Base-by-base conservation (phyloP, 2,113 vertebrate genomes). In the Myxocyprinus asiaticus region DNA sequence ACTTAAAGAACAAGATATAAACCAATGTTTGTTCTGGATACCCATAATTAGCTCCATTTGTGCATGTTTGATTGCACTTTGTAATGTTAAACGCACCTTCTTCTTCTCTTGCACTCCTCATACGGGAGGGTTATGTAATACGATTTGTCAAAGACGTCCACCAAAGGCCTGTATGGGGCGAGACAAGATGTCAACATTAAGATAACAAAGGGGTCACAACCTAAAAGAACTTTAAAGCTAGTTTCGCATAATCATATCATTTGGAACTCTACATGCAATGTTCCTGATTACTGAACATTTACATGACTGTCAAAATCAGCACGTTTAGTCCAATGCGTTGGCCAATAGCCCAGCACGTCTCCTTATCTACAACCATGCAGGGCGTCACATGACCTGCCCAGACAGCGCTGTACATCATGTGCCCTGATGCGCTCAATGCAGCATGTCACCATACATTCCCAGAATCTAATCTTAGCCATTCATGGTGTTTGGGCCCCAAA, bases 111-210 rank as follows among this genome's bases (percentile, higher is more conserved):
- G 90, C 93, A 94, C 88, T 94, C 93, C 5, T 93, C 92, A 1
- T 94, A 94, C 9, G 94, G 91, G 77, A 94, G 85, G 0, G 84
- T 74, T 77, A 94, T 92, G 86, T 90, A 94, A 67, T 91, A 95
- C 66, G 85, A 87, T 71, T 92, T 93, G 79, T 90, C 56, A 4
- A 91, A 94, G 11, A 92, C 85, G 0, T 93, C 90, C 79, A 90
- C 79, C 70, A 95, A 80, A 33, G 90, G 91, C 84, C 94, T 95
- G 50, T 67, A 42, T 4, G 48, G 2, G 81, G 77, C 45, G 15
- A 55, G 73, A 50, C 45, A 76, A 0, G 55, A 58, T n/a, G n/a
- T 58, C 15, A 48, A 48, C 2, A 5, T 48, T 48, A 9, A 33
- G 22, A 33, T 33, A 33, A 33, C 1, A 33, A 33, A 33, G 22